phyloP scores from a whole-genome alignment of 1,140 invertebrate genomes.

The Pogonomyrmex californicus region DNA sequence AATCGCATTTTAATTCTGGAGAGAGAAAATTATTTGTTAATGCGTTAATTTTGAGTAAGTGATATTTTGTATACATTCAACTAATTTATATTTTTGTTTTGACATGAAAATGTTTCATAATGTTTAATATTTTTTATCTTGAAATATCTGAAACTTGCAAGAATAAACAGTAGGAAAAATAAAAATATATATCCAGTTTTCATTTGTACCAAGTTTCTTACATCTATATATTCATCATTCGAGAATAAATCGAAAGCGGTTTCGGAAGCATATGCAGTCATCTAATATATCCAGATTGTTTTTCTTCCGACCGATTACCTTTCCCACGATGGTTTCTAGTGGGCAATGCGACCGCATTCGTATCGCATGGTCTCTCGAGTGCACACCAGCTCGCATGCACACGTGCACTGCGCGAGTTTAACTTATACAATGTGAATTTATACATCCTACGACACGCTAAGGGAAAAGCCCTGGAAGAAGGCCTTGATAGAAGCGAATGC shows the following conservation, averaged over 20 bases:
- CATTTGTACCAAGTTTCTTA: too few species aligned
- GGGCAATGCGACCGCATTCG: slow-evolving; percentile 76
- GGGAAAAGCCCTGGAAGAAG: slow-evolving; percentile 73
- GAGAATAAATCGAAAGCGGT: slow-evolving; percentile 50
- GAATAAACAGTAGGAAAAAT: background rate
- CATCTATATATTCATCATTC: background rate
- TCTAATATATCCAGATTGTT: slow-evolving; percentile 69
- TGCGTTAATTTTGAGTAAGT: too few species aligned
- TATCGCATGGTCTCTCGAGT: slow-evolving; percentile 74
- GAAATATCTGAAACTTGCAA: background rate
- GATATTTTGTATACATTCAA: too few species aligned
- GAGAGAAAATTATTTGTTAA: too few species aligned
- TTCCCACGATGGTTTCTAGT: slow-evolving; percentile 80
- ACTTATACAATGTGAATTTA: slow-evolving; percentile 55
- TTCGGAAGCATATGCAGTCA: slow-evolving; percentile 1
- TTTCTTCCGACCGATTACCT: slow-evolving; percentile 84
- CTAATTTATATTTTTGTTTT: background rate
- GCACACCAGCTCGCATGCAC: slow-evolving; percentile 51
- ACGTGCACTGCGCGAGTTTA: slow-evolving; percentile 60
- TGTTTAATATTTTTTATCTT: background rate
- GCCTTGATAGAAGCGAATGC: slow-evolving; percentile 74
- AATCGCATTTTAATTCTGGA: too few species aligned
- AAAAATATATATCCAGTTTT: background rate
- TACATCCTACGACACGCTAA: slow-evolving; percentile 69
- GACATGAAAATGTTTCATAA: too few species aligned